phyloP scores from a whole-genome alignment of 1,140 invertebrate species.

The Trachelipus rathkii region DNA sequence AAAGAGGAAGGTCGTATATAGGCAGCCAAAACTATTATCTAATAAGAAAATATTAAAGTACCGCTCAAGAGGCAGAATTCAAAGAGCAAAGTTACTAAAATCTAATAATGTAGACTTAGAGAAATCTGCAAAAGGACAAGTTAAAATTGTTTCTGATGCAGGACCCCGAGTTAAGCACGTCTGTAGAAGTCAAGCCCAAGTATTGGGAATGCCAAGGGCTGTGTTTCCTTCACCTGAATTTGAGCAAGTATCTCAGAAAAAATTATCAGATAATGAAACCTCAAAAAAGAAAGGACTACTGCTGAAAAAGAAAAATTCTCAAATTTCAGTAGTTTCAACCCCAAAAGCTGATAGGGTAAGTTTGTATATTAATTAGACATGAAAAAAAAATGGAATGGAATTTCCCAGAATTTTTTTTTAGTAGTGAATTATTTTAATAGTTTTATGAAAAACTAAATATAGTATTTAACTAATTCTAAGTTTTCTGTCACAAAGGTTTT shows the following conservation, averaged over 20 bases:
- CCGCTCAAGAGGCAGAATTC: not conserved
- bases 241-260: constrained; percentile 24
- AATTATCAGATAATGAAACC: not conserved
- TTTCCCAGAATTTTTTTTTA: not conserved
- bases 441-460: not conserved
- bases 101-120: constrained; percentile 7
- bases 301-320: constrained; percentile 21
- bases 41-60: not conserved
- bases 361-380: no score
- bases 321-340: constrained; percentile 30
- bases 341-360: constrained; percentile 26
- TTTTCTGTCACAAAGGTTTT: constrained; percentile 27
- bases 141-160: constrained; percentile 14
- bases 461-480: not conserved
- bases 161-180: constrained; percentile 43
- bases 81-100: constrained; percentile 7
- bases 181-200: constrained; percentile 43
- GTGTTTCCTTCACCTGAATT: constrained; percentile 38
- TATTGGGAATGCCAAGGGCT: constrained; percentile 41
- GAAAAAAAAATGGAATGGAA: not conserved
- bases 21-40: not conserved
- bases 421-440: not conserved
- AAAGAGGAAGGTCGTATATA: constrained; percentile 17
- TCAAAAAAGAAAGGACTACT: not conserved
- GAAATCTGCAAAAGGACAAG: not conserved